phyloP scores from a whole-genome alignment of 2,113 vertebrate species.

The Pagrus major region DNA sequence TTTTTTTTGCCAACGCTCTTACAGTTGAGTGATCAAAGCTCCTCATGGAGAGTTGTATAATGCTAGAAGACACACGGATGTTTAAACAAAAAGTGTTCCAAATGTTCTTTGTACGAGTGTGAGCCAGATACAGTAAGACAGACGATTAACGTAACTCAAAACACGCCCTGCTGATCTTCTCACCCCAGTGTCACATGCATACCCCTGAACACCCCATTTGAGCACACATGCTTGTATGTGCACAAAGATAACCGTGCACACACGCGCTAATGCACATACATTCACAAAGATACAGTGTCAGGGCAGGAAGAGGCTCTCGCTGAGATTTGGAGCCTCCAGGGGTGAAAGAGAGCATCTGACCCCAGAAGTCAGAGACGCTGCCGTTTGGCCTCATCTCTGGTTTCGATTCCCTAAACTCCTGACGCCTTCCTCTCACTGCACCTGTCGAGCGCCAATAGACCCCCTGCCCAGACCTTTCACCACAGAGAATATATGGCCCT shows the following conservation, averaged over 20 bases:
- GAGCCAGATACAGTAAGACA: conserved; percentile 68
- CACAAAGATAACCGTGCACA: conserved; percentile 37
- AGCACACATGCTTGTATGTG: conserved; percentile 24
- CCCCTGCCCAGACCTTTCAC: conserved; percentile 91
- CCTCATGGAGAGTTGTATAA: conserved; percentile 27
- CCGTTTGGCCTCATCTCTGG: conserved; percentile 76
- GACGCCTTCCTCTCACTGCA: conserved; percentile 86
- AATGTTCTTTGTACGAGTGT: conserved; percentile 44
- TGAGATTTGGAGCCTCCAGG: conserved; percentile 75
- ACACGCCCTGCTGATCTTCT: conserved; percentile 58
- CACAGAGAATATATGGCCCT: conserved; percentile 90
- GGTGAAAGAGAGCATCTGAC: conserved; percentile 70
- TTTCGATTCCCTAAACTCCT: conserved; percentile 81
- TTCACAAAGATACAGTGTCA: conserved; percentile 47
- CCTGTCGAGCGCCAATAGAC: conserved; percentile 91
- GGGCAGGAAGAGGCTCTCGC: conserved; percentile 65
- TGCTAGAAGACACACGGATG: conserved; percentile 59
- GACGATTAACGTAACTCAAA: conserved; percentile 68
- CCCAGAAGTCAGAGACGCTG: conserved; percentile 58
- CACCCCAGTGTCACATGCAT: conserved; percentile 36
- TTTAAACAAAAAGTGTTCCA: conserved; percentile 50
- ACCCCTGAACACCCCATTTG: background rate
- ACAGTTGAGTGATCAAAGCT: conserved; percentile 67
- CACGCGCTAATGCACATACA: conserved; percentile 28
- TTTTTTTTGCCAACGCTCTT: conserved; percentile 26